Conservation (phyloP, 2,797 vertebrate species). For the Heterohyrax brucei region DNA sequence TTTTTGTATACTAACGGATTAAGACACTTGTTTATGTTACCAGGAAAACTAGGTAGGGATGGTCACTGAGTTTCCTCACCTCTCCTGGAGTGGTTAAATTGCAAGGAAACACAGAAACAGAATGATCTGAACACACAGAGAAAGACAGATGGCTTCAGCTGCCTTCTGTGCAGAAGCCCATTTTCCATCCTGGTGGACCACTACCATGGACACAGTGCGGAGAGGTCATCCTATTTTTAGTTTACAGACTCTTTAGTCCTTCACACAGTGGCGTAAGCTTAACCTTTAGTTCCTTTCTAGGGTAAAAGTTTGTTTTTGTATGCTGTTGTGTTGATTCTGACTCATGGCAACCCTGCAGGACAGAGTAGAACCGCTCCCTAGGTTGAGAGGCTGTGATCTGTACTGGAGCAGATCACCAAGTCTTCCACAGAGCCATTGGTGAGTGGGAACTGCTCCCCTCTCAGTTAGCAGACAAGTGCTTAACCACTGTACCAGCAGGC, state of each 20-base stretch:
- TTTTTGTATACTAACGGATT: slow-evolving; percentile 18
- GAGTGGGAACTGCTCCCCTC: neutral
- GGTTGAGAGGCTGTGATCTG: neutral
- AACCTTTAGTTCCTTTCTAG: slow-evolving; percentile 31
- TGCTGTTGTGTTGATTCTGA: too few species aligned
- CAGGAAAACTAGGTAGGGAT: neutral
- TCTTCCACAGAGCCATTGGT: neutral
- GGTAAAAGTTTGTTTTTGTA: neutral
- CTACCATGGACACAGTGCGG: neutral
- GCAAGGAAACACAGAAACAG: slow-evolving; percentile 26
- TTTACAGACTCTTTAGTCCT: neutral
- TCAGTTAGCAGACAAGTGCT: neutral
- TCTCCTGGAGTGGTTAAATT: neutral
- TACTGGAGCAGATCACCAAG: neutral
- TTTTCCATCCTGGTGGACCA: neutral
- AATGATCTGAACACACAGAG: neutral
- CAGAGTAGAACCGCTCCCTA: too few species aligned
- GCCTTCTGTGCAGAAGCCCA: neutral
- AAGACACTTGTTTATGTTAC: neutral
- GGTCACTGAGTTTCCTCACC: slow-evolving; percentile 6
- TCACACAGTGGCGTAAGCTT: neutral
- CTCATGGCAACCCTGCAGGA: too few species aligned
- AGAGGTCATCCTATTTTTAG: neutral
- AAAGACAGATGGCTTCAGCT: neutral
- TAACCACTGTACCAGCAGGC: too few species aligned